A percentile compares a stretch with the other conserved stretches of the same genome.
Evolutionary conservation across 2,888 invertebrate species (phyloP).

Genomic region (Drosophila lacicola): DNA sequence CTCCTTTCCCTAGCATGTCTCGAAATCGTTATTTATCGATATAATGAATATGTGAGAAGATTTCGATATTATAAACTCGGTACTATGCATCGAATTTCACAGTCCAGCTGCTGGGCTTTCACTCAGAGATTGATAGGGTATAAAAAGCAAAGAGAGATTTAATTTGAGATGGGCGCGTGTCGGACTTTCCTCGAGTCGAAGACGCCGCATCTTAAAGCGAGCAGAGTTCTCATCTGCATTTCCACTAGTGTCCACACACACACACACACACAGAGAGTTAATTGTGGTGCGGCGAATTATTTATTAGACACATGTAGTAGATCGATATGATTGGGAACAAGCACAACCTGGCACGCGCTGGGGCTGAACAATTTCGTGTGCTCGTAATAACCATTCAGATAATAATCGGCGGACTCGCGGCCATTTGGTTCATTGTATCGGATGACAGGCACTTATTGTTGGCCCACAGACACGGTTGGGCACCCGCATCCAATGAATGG

Average conservation of each 20-base stretch:
- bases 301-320: conserved; percentile 5
- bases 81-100: too few species aligned
- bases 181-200: too few species aligned
- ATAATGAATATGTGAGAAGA: too few species aligned
- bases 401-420: conserved; percentile 39
- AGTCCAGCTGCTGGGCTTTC: too few species aligned
- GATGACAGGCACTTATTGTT: conserved; percentile 43
- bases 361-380: background rate
- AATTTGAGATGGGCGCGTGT: too few species aligned
- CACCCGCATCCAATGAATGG: conserved; percentile 14
- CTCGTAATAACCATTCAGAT: conserved; percentile 36
- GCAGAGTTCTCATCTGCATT: background rate
- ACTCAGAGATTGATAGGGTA: too few species aligned
- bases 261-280: background rate
- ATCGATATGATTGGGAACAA: background rate
- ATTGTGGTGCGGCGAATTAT: background rate
- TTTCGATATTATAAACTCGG: too few species aligned
- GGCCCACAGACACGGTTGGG: conserved; percentile 26
- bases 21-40: too few species aligned
- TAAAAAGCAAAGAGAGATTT: too few species aligned
- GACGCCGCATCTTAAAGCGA: too few species aligned
- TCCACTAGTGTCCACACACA: background rate
- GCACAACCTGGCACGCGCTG: conserved; percentile 4
- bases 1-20: too few species aligned
- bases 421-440: conserved; percentile 46